Conservation (phyloP, 2,888 invertebrate species). For the Orthosia cruda region DNA sequence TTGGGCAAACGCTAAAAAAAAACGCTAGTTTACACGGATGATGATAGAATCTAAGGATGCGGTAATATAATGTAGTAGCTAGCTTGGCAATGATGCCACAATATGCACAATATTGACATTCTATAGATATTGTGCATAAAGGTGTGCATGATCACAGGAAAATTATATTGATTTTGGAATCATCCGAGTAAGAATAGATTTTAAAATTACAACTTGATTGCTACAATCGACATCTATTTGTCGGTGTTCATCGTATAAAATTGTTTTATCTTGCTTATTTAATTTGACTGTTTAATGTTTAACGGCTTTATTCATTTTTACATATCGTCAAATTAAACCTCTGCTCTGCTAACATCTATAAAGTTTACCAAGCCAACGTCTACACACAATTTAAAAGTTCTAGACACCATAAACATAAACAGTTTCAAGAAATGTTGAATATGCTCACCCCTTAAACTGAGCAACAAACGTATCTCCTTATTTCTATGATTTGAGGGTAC, state of each 20-base stretch:
- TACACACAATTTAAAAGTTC: not conserved
- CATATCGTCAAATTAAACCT: too few relatives aligned
- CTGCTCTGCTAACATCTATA: not conserved
- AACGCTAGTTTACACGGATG: constrained; percentile 21
- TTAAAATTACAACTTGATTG: not conserved
- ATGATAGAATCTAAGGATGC: not conserved
- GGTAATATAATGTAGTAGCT: not conserved
- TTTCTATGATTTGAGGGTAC: constrained; percentile 70
- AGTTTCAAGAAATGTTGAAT: not conserved
- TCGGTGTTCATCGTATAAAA: too few relatives aligned
- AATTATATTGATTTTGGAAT: not conserved
- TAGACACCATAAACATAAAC: constrained; percentile 1
- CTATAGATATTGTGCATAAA: too few relatives aligned
- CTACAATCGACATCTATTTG: not conserved
- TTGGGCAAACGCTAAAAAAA: constrained; percentile 28
- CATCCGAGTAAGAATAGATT: not conserved
- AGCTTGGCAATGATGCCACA: not conserved
- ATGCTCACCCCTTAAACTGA: constrained; percentile 10
- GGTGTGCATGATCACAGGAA: too few relatives aligned
- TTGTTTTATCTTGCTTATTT: too few relatives aligned
- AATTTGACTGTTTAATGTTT: too few relatives aligned
- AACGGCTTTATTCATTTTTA: too few relatives aligned
- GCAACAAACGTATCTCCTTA: constrained; percentile 27
- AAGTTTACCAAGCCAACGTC: not conserved
- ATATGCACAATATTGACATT: not conserved